Percentiles rank a stretch among this genome's conserved stretches.
Evolutionary conservation across 2,888 invertebrate species (phyloP).

Genomic region (Lycia hirtaria): DNA sequence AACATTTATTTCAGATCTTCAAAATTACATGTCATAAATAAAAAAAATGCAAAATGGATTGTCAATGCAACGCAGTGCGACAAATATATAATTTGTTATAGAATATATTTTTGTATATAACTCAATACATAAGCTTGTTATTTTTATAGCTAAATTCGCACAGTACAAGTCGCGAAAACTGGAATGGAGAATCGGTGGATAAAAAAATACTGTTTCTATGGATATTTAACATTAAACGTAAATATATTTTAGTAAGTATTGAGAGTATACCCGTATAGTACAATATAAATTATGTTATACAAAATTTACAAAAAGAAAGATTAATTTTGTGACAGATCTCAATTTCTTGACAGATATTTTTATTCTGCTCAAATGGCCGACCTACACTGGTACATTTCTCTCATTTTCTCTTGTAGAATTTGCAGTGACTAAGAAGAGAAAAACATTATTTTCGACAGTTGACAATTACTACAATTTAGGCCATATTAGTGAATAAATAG

Average conservation of each 20-base stretch:
- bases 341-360: too few species aligned
- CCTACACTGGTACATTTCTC: not conserved
- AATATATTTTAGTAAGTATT: conserved; percentile 33
- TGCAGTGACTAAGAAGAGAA: not conserved
- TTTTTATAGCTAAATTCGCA: conserved; percentile 49
- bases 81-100: conserved; percentile 40
- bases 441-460: not conserved
- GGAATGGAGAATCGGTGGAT: conserved; percentile 60
- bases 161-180: conserved; percentile 47
- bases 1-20: conserved; percentile 72
- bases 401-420: not conserved
- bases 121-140: conserved; percentile 24
- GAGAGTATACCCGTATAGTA: conserved; percentile 38
- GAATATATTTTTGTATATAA: conserved; percentile 37
- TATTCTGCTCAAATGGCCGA: too few species aligned
- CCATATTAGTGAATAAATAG: not conserved
- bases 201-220: conserved; percentile 49
- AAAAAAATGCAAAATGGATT: conserved; percentile 66
- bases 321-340: conserved; percentile 29
- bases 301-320: conserved; percentile 17
- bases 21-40: conserved; percentile 55
- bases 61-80: conserved; percentile 59
- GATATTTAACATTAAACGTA: conserved; percentile 31
- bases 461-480: too few species aligned
- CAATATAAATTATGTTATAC: conserved; percentile 27